Conservation (phyloP, 1,140 invertebrate genomes). For the Chlorops oryzae region DNA sequence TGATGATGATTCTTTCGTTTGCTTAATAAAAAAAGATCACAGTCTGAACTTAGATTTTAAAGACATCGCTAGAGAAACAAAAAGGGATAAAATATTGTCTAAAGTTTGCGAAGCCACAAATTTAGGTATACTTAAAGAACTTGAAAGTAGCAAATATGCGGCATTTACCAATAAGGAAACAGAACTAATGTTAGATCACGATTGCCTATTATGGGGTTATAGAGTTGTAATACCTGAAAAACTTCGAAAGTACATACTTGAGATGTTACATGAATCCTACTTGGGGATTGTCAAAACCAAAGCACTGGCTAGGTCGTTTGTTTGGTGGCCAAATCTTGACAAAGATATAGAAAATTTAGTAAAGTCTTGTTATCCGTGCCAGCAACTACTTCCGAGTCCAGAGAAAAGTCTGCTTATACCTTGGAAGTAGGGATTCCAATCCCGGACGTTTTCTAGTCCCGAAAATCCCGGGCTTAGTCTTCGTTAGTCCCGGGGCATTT, state of each 20-base stretch:
- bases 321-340: conserved; percentile 52
- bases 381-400: neutral
- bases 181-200: conserved; percentile 20
- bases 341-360: conserved; percentile 42
- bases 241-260: neutral
- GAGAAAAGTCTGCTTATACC: conserved; percentile 6
- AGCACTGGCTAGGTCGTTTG: conserved; percentile 47
- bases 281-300: conserved; percentile 54
- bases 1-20: neutral
- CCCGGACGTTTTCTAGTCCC: no score
- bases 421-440: no score
- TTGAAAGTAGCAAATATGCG: conserved; percentile 8
- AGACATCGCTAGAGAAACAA: conserved; percentile 11
- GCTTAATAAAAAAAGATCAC: neutral
- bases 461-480: no score
- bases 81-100: conserved; percentile 6
- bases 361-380: neutral
- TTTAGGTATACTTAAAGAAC: neutral
- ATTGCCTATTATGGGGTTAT: conserved; percentile 15
- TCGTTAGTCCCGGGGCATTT: no score
- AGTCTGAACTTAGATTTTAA: conserved; percentile 4
- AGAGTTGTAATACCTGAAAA: neutral
- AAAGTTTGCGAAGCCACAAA: conserved; percentile 1
- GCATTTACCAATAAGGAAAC: conserved; percentile 9
- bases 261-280: conserved; percentile 16